Percentiles rank a stretch among this genome's conserved stretches.
Evolutionary conservation across 2,888 invertebrate genomes (phyloP).

Genomic region (Calameuta filiformis): DNA sequence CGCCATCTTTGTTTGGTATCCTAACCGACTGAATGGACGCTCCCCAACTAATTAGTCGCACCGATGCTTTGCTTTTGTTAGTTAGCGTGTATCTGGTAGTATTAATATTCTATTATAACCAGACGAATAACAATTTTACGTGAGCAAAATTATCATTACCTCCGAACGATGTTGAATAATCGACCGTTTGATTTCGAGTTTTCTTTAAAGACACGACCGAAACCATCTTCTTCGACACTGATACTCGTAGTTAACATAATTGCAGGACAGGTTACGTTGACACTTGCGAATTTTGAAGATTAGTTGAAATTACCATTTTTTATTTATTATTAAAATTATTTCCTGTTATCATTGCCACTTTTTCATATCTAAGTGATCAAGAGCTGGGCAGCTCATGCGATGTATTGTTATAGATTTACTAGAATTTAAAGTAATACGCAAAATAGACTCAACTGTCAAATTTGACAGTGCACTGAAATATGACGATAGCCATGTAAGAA

Average conservation of each 20-base stretch:
- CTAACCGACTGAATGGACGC: constrained; percentile 69
- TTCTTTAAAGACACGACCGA: constrained; percentile 42
- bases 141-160: constrained; percentile 35
- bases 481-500: no score
- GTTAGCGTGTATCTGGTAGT: constrained; percentile 64
- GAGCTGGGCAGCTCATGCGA: no score
- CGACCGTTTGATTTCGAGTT: constrained; percentile 4
- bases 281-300: no score
- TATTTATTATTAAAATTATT: no score
- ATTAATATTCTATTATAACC: neutral
- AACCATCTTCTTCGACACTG: constrained; percentile 46
- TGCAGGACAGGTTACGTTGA: no score
- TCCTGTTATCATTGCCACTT: no score
- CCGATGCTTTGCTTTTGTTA: constrained; percentile 64
- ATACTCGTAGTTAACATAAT: constrained; percentile 35
- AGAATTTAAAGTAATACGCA: no score
- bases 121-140: neutral
- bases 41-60: constrained; percentile 69
- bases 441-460: no score
- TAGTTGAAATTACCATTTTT: no score
- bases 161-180: constrained; percentile 38
- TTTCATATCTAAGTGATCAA: no score
- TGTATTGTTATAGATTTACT: no score
- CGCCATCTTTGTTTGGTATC: constrained; percentile 67
- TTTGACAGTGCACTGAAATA: no score